Conservation (phyloP, 2,113 vertebrate genomes). For the Meriones unguiculatus region DNA sequence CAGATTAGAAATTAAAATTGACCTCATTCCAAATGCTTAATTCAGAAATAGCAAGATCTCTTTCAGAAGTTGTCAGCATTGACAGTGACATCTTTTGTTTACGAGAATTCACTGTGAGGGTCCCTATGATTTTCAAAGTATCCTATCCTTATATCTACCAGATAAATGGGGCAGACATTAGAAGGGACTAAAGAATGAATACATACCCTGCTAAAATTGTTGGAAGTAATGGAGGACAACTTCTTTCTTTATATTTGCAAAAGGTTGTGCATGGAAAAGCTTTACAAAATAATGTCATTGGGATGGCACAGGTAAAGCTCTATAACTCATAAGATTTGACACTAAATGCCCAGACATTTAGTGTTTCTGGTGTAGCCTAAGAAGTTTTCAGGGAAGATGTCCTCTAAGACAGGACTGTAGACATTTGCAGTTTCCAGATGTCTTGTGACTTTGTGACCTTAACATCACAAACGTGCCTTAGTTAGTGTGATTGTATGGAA, state of each 20-base stretch:
- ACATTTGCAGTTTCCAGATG: background rate
- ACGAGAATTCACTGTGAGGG: conserved; percentile 48
- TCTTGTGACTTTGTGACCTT: background rate
- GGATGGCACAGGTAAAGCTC: background rate
- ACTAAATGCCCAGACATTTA: background rate
- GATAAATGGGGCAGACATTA: conserved; percentile 49
- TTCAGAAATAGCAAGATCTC: conserved; percentile 71
- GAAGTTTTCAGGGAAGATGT: background rate
- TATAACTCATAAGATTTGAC: background rate
- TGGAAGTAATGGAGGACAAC: background rate
- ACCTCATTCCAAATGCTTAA: conserved; percentile 59
- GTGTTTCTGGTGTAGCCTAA: background rate
- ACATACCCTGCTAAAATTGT: background rate
- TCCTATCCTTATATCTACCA: conserved; percentile 31
- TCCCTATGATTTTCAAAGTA: conserved; percentile 53
- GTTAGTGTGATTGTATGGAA: background rate
- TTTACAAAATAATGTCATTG: background rate
- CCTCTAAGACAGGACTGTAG: background rate
- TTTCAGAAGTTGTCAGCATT: conserved; percentile 63
- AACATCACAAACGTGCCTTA: background rate
- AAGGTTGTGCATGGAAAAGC: background rate
- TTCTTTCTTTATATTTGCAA: background rate
- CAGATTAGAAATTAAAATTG: conserved; percentile 71
- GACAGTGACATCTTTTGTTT: conserved; percentile 73
- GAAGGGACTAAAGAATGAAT: conserved; percentile 29